A percentile compares a stretch with the other conserved stretches of the same genome.
These are phyloP conservation scores for Calliopsis andreniformis DNA, from an alignment of 1,140 invertebrate genomes.

Conservation along the genomic window DNA sequence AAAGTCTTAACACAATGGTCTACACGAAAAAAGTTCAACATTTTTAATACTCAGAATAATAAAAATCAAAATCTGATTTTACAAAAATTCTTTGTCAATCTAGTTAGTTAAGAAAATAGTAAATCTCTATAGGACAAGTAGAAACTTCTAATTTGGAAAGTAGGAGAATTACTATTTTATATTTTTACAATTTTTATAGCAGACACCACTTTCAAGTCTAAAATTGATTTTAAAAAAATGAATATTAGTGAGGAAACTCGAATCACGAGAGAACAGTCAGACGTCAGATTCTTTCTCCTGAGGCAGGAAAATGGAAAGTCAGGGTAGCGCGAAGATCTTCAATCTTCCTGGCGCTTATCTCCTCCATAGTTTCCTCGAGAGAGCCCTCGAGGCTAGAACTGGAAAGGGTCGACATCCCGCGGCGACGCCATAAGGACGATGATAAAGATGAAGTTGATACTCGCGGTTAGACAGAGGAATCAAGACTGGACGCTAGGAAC, in stretches of 20 bases:
- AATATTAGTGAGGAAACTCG: background rate
- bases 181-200: too few relatives aligned
- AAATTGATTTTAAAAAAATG: too few relatives aligned
- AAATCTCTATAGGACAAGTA: too few relatives aligned
- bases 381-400: constrained; percentile 44
- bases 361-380: background rate
- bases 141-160: too few relatives aligned
- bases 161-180: too few relatives aligned
- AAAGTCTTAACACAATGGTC: too few relatives aligned
- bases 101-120: too few relatives aligned
- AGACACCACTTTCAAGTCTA: too few relatives aligned
- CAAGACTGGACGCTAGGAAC: constrained; percentile 39
- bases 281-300: background rate
- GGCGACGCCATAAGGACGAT: constrained; percentile 57
- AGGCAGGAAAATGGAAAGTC: background rate
- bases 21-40: too few relatives aligned
- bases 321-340: background rate
- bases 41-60: too few relatives aligned
- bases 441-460: constrained; percentile 68
- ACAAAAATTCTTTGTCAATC: too few relatives aligned
- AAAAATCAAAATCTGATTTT: too few relatives aligned
- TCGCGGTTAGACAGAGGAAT: constrained; percentile 33
- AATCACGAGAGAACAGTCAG: background rate
- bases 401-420: constrained; percentile 59
- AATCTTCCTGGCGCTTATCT: constrained; percentile 28